Evolutionary conservation across 2,888 invertebrate species (phyloP).

Genomic region (Entomobrya proxima): DNA sequence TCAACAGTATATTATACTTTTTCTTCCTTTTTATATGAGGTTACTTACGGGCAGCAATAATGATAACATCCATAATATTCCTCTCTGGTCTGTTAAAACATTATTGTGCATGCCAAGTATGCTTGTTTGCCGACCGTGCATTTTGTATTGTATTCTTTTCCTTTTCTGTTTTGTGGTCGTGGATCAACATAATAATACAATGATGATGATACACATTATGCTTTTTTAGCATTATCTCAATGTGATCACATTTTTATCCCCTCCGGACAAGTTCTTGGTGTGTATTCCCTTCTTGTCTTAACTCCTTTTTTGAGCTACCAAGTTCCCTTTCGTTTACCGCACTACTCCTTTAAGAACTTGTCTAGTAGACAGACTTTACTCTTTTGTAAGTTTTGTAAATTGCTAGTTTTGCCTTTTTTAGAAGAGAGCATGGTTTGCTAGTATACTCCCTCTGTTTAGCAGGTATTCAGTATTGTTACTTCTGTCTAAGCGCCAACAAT

Average conservation of each 20-base stretch:
- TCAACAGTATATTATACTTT: not conserved
- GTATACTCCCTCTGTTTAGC: no score
- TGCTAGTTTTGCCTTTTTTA: no score
- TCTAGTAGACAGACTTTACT: no score
- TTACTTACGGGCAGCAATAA: not conserved
- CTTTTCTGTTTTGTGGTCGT: not conserved
- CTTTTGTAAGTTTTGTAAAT: no score
- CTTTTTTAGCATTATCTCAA: slow-evolving; percentile 28
- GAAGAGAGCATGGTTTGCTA: no score
- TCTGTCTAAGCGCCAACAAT: no score
- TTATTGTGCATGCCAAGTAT: not conserved
- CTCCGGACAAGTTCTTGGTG: slow-evolving; percentile 55
- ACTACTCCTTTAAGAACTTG: no score
- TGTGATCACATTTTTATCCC: slow-evolving; percentile 44
- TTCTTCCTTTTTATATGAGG: not conserved
- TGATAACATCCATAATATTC: slow-evolving; percentile 16
- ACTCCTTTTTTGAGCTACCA: not conserved
- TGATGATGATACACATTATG: not conserved
- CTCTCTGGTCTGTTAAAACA: not conserved
- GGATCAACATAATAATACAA: slow-evolving; percentile 15
- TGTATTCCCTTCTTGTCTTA: slow-evolving; percentile 16
- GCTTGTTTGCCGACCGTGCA: slow-evolving; percentile 27
- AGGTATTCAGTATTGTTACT: no score
- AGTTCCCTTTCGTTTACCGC: no score
- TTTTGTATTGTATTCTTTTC: not conserved